Evolutionary conservation across 92 coral and sea anemone species (phyloP).

Genomic region (Porites rus): DNA sequence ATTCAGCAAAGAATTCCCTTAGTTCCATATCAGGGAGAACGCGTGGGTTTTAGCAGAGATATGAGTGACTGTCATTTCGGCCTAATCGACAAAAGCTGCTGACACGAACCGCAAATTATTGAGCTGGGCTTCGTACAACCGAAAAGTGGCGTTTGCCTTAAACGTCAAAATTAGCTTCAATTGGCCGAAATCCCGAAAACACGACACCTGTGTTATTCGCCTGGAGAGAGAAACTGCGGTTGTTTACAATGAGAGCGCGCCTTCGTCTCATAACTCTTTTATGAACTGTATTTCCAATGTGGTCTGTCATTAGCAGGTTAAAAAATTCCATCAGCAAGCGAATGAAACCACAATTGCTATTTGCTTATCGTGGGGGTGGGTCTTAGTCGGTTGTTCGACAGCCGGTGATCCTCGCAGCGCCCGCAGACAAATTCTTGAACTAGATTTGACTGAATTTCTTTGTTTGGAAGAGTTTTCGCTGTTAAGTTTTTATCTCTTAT

Average conservation of each 20-base stretch:
- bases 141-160: conserved; percentile 4
- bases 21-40: background rate
- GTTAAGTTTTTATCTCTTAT: too few relatives aligned
- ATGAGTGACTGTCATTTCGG: conserved; percentile 17
- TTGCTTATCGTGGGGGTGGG: conserved; percentile 14
- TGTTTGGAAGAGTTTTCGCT: too few relatives aligned
- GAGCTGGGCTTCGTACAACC: background rate
- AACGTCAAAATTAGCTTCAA: conserved; percentile 21
- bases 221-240: conserved; percentile 27
- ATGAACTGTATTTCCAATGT: conserved; percentile 42
- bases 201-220: conserved; percentile 8
- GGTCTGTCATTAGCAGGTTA: conserved; percentile 46
- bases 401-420: too few relatives aligned
- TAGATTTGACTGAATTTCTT: too few relatives aligned
- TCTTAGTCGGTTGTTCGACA: background rate
- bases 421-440: too few relatives aligned
- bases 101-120: conserved; percentile 19
- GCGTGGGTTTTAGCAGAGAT: background rate
- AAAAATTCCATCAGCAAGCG: conserved; percentile 29
- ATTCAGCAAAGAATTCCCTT: background rate
- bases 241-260: conserved; percentile 33
- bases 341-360: conserved; percentile 26
- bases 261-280: conserved; percentile 49
- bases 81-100: conserved; percentile 9
- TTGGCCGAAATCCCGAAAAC: conserved; percentile 16